Conservation (phyloP, 2,113 vertebrate species). For the Rhipidura dahli region DNA sequence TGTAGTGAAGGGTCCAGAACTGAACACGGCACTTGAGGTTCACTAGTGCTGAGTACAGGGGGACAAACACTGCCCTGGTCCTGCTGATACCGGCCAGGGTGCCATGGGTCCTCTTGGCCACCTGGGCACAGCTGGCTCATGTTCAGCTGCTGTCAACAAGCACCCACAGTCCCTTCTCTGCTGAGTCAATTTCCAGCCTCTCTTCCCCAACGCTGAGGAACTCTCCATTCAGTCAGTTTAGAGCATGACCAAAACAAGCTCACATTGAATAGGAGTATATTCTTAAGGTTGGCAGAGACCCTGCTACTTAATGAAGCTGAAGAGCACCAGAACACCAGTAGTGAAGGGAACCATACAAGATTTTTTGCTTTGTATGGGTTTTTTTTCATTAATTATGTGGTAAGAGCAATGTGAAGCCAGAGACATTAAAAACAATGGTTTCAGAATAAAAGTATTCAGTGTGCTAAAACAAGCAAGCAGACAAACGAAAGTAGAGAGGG, state of each 20-base stretch:
- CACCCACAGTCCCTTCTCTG: not conserved
- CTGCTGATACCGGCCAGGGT: not conserved
- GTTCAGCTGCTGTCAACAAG: not conserved
- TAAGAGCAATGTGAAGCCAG: not conserved
- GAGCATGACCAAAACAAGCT: not conserved
- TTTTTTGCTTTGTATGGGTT: not conserved
- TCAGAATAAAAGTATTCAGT: not conserved
- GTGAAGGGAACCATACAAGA: not conserved
- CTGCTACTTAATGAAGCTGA: not conserved
- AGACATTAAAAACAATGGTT: not conserved
- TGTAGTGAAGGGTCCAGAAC: not conserved
- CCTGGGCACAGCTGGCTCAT: not conserved
- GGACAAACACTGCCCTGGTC: not conserved
- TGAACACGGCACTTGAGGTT: too few species aligned
- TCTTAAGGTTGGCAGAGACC: not conserved
- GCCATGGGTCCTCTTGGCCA: not conserved
- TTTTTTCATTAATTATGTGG: not conserved
- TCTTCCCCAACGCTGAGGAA: accelerated
- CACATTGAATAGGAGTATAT: not conserved
- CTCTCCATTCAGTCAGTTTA: not conserved
- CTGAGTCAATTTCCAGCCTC: not conserved
- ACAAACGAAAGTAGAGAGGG: not conserved
- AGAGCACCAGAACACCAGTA: not conserved
- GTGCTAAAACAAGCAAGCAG: not conserved
- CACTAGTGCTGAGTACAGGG: not conserved